Percentiles rank a stretch among this genome's conserved stretches.
phyloP scores from a whole-genome alignment of 2,113 vertebrate genomes.

The Poeciliopsis turrubarensis region DNA sequence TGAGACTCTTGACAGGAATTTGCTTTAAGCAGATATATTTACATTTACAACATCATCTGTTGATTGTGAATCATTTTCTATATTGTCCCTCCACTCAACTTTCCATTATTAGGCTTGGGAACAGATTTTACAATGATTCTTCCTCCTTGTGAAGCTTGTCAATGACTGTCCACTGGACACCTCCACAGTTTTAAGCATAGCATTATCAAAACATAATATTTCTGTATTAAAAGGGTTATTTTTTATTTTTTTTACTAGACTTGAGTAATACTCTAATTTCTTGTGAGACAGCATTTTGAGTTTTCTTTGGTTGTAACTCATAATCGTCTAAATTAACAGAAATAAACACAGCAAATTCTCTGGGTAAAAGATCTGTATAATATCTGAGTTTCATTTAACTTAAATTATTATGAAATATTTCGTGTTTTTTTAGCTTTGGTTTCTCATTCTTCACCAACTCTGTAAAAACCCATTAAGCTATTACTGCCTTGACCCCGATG shows the following conservation, averaged over 20 bases:
- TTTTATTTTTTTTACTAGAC: no score
- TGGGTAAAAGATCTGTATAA: not conserved
- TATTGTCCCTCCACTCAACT: not conserved
- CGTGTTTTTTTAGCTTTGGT: not conserved
- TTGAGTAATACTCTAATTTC: not conserved
- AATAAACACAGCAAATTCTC: not conserved
- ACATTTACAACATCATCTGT: not conserved
- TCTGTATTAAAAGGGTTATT: no score
- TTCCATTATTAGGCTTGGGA: not conserved
- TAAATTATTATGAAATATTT: not conserved
- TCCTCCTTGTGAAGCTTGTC: not conserved
- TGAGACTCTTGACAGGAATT: not conserved
- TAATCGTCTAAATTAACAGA: not conserved
- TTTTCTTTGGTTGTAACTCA: not conserved
- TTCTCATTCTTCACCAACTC: conserved; percentile 22
- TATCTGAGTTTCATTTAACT: not conserved
- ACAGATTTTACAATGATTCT: not conserved
- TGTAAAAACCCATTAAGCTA: not conserved
- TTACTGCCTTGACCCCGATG: not conserved
- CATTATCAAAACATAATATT: no score
- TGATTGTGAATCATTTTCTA: not conserved
- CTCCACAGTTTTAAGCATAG: no score
- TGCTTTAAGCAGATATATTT: not conserved
- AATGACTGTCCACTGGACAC: no score
- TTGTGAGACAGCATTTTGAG: not conserved